phyloP scores from a whole-genome alignment of 2,113 vertebrate species.

The Hiodon tergisus region DNA sequence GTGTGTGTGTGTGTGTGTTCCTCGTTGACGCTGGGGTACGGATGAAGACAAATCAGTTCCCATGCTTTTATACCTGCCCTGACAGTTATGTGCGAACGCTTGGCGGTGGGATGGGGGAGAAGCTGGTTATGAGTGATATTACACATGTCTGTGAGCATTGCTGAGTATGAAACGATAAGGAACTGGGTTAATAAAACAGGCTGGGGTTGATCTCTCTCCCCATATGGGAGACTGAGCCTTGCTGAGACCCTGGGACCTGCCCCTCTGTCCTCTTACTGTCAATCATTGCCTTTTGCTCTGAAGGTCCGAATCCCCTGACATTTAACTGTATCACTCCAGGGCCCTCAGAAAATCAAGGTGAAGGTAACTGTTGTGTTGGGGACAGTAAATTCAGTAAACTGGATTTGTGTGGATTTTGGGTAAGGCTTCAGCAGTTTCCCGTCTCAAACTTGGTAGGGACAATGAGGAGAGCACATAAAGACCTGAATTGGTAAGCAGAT shows the following conservation, averaged over 20 bases:
- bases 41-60: slow-evolving; percentile 24
- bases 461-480: neutral
- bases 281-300: too few relatives aligned
- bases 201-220: too few relatives aligned
- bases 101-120: neutral
- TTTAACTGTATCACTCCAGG: too few relatives aligned
- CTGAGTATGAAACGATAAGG: neutral
- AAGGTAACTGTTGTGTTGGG: too few relatives aligned
- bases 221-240: too few relatives aligned
- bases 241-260: too few relatives aligned
- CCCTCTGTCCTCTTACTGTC: too few relatives aligned
- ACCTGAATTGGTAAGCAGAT: neutral
- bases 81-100: neutral
- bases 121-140: neutral
- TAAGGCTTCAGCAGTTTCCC: neutral
- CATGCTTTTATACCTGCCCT: slow-evolving; percentile 10
- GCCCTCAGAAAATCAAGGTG: too few relatives aligned
- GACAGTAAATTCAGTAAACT: too few relatives aligned
- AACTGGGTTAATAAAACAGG: too few relatives aligned
- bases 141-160: neutral
- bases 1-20: slow-evolving; percentile 29
- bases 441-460: neutral
- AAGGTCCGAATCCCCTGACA: too few relatives aligned
- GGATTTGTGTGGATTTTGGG: neutral
- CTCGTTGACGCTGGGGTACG: slow-evolving; percentile 30